Conservation (phyloP, 2,888 invertebrate species). For the Parapristionchus giblindavisi region DNA sequence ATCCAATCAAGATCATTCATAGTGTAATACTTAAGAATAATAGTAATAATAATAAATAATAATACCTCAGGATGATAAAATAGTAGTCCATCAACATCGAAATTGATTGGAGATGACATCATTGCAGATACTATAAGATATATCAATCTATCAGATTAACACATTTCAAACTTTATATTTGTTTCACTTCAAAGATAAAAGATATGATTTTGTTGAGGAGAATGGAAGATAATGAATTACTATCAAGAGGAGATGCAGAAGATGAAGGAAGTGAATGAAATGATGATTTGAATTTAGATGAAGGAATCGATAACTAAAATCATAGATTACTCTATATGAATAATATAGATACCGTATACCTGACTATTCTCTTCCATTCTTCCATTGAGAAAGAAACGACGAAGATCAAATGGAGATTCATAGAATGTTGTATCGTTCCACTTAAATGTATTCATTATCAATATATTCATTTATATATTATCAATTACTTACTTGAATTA, state of each 20-base stretch:
- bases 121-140: not conserved
- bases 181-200: too few relatives aligned
- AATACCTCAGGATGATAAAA: slow-evolving; percentile 87
- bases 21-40: not conserved
- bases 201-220: too few relatives aligned
- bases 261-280: slow-evolving; percentile 32
- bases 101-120: slow-evolving; percentile 43
- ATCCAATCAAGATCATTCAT: not conserved
- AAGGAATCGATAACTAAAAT: slow-evolving; percentile 5
- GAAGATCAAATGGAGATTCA: slow-evolving; percentile 77
- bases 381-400: slow-evolving; percentile 84
- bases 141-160: not conserved
- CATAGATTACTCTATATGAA: not conserved
- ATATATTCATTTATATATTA: not conserved
- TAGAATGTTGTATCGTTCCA: slow-evolving; percentile 33
- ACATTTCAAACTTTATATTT: too few relatives aligned
- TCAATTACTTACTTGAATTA: slow-evolving; percentile 23
- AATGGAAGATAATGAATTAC: not conserved
- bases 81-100: slow-evolving; percentile 83
- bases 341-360: slow-evolving; percentile 44
- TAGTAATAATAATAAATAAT: too few relatives aligned
- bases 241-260: not conserved
- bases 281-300: slow-evolving; percentile 2
- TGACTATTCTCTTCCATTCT: slow-evolving; percentile 77
- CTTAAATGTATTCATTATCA: not conserved